A percentile compares a stretch with the other conserved stretches of the same genome.
phyloP scores from a whole-genome alignment of 2,113 vertebrate species.

The Austrofundulus limnaeus region DNA sequence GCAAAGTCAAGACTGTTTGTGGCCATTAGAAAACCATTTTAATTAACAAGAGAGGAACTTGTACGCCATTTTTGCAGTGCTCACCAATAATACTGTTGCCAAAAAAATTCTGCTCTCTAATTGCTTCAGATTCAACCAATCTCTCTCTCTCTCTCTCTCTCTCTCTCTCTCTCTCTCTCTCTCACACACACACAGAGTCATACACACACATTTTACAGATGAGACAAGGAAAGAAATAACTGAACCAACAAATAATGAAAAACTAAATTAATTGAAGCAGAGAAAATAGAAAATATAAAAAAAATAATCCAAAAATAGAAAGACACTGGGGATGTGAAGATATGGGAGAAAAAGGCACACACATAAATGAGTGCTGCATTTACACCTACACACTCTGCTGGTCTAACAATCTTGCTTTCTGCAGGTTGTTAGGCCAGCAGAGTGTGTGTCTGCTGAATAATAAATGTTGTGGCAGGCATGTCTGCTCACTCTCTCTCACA shows the following conservation, averaged over 20 bases:
- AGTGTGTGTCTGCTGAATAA: constrained; percentile 73
- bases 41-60: constrained; percentile 54
- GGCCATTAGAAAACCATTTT: constrained; percentile 62
- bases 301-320: background rate
- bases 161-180: background rate
- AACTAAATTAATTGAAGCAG: background rate
- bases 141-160: background rate
- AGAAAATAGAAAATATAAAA: background rate
- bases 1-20: constrained; percentile 37
- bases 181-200: background rate
- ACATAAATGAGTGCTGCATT: constrained; percentile 40
- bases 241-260: background rate
- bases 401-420: constrained; percentile 49
- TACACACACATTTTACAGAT: background rate
- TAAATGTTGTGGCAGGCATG: constrained; percentile 64
- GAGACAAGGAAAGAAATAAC: background rate
- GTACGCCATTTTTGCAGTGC: constrained; percentile 43
- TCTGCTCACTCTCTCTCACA: constrained; percentile 30
- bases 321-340: constrained; percentile 22
- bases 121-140: constrained; percentile 40
- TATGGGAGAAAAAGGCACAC: constrained; percentile 22
- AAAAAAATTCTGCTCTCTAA: constrained; percentile 47
- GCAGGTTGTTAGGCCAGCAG: constrained; percentile 67
- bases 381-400: background rate
- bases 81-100: constrained; percentile 53